Conservation (phyloP, 2,888 invertebrate genomes). For the Tetranychus truncatus region DNA sequence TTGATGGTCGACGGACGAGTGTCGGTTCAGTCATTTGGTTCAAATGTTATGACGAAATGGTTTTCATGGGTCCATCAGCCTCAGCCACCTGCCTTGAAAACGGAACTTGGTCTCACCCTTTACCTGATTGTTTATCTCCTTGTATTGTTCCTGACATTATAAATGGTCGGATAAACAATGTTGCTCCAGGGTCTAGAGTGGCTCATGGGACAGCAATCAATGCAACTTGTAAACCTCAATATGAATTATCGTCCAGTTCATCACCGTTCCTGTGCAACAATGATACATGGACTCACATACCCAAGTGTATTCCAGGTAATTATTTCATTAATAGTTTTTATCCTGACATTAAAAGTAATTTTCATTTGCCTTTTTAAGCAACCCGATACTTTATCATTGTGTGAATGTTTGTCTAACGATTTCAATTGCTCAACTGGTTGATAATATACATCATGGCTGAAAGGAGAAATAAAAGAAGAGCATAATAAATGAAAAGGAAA, state of each 20-base stretch:
- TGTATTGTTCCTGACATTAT: slow-evolving; percentile 65
- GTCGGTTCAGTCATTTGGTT: slow-evolving; percentile 80
- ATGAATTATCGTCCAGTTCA: slow-evolving; percentile 48
- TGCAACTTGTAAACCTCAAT: slow-evolving; percentile 55
- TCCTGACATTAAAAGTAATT: too few relatives aligned
- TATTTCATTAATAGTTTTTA: not conserved
- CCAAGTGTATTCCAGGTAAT: slow-evolving; percentile 58
- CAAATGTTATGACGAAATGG: slow-evolving; percentile 78
- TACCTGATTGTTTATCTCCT: slow-evolving; percentile 79
- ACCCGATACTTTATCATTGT: too few relatives aligned
- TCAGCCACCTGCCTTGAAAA: slow-evolving; percentile 72
- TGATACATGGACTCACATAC: slow-evolving; percentile 86
- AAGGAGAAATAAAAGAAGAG: not conserved
- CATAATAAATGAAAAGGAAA: not conserved
- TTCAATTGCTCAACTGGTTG: too few relatives aligned
- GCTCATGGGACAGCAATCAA: slow-evolving; percentile 51
- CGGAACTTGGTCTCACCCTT: slow-evolving; percentile 79
- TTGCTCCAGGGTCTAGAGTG: slow-evolving; percentile 34
- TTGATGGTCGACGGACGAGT: slow-evolving; percentile 55
- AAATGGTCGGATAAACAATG: slow-evolving; percentile 33
- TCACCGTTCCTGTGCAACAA: slow-evolving; percentile 70
- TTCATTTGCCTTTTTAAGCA: too few relatives aligned
- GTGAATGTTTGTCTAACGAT: not conserved
- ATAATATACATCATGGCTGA: not conserved
- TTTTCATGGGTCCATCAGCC: slow-evolving; percentile 65